Percentiles rank a stretch among this genome's conserved stretches.
Conservation (phyloP, 2,888 invertebrate species). For the Lottia scabra region DNA sequence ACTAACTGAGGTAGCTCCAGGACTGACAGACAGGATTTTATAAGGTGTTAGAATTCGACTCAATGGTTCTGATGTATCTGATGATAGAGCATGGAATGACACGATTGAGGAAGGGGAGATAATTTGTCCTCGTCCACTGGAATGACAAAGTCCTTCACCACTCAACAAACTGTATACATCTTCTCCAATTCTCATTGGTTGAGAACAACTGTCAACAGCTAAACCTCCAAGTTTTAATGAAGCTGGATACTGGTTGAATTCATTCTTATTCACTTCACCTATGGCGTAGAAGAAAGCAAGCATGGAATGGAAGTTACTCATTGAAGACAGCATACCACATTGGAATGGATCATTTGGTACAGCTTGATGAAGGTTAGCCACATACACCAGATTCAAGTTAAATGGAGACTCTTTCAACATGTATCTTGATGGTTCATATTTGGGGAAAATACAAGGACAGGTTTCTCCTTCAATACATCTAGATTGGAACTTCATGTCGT, state of each 20-base stretch:
- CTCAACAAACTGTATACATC: slow-evolving; percentile 66
- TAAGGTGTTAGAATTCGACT: slow-evolving; percentile 63
- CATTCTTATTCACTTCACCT: slow-evolving; percentile 64
- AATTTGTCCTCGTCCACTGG: slow-evolving; percentile 41
- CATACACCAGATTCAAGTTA: slow-evolving; percentile 65
- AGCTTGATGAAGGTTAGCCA: slow-evolving; percentile 68
- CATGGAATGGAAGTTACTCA: slow-evolving; percentile 64
- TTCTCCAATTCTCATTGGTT: slow-evolving; percentile 60
- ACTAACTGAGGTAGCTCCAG: slow-evolving; percentile 62
- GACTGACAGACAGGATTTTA: slow-evolving; percentile 60
- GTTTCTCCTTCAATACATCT: slow-evolving; percentile 36
- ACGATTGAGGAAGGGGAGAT: slow-evolving; percentile 58
- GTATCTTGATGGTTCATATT: slow-evolving; percentile 52
- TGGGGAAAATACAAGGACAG: slow-evolving; percentile 49
- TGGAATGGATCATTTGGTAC: slow-evolving; percentile 56
- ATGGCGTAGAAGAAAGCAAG: slow-evolving; percentile 70
- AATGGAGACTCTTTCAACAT: slow-evolving; percentile 49
- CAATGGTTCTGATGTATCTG: slow-evolving; percentile 51
- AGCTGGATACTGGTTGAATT: slow-evolving; percentile 37
- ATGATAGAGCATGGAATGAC: slow-evolving; percentile 62
- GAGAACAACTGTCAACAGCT: slow-evolving; percentile 67
- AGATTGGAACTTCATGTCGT: slow-evolving; percentile 44
- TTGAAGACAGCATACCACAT: slow-evolving; percentile 66
- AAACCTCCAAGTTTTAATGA: slow-evolving; percentile 63
- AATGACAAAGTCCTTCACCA: slow-evolving; percentile 63